phyloP scores from a whole-genome alignment of 2,113 vertebrate species.

The Ctenodactylus gundi region DNA sequence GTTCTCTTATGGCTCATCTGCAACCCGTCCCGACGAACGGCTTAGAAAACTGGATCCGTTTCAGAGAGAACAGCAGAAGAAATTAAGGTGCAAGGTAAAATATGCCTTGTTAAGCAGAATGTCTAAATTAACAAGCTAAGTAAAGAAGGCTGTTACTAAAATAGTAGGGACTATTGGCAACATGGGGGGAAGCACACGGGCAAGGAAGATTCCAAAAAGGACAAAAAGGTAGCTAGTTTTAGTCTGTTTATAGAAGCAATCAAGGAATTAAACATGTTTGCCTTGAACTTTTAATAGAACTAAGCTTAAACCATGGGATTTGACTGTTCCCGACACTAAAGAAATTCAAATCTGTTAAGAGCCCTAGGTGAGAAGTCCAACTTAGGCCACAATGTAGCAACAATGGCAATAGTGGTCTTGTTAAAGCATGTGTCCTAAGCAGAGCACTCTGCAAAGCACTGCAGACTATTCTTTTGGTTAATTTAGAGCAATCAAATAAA shows the following conservation, averaged over 20 bases:
- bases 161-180: neutral
- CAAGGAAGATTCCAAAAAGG: neutral
- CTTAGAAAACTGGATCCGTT: constrained; percentile 4
- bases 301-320: neutral
- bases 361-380: neutral
- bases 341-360: neutral
- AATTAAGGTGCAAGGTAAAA: constrained; percentile 40
- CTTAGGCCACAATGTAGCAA: neutral
- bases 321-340: neutral
- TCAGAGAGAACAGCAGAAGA: constrained; percentile 32
- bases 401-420: neutral
- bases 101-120: constrained; percentile 36
- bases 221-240: neutral
- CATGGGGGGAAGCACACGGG: neutral
- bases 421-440: neutral
- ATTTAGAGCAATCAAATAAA: neutral
- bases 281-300: neutral
- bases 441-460: neutral
- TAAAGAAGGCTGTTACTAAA: constrained; percentile 24
- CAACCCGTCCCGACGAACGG: neutral
- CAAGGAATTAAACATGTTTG: neutral
- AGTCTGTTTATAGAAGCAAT: neutral
- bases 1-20: neutral
- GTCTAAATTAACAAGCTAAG: constrained; percentile 47
- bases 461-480: neutral